phyloP scores from a whole-genome alignment of 2,797 vertebrate genomes.

The Pogonophryne albipinna region DNA sequence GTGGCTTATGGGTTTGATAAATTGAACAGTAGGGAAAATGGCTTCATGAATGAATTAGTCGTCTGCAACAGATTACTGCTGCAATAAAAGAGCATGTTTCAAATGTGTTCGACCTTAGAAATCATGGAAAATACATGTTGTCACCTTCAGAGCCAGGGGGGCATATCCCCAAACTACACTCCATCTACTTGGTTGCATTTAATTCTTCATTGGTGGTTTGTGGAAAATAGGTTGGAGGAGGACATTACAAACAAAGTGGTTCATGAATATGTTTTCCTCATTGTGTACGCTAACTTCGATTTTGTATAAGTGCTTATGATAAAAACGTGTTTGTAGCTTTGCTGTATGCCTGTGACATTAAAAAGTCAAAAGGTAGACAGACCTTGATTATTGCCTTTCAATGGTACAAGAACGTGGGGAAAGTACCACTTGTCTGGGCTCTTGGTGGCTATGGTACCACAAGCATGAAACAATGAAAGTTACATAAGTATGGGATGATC shows the following conservation, averaged over 20 bases:
- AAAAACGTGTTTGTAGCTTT: not conserved
- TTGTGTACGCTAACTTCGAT: not conserved
- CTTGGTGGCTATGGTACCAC: not conserved
- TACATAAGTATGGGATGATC: not conserved
- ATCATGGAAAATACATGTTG: constrained; percentile 46
- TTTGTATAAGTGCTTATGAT: not conserved
- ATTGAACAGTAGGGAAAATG: constrained; percentile 66
- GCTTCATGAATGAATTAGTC: constrained; percentile 80
- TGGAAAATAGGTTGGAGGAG: constrained; percentile 13
- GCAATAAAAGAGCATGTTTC: constrained; percentile 69
- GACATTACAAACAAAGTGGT: not conserved
- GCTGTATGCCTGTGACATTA: not conserved
- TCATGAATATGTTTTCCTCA: not conserved
- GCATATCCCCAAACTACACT: constrained; percentile 19
- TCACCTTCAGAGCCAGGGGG: constrained; percentile 54
- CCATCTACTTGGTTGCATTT: constrained; percentile 38
- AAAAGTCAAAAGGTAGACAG: not conserved
- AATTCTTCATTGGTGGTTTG: constrained; percentile 46
- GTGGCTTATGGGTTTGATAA: constrained; percentile 65
- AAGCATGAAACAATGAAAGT: not conserved
- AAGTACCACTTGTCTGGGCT: not conserved
- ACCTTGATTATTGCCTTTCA: constrained; percentile 22
- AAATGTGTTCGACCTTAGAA: constrained; percentile 51
- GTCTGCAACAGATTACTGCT: constrained; percentile 75
- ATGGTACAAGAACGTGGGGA: constrained; percentile 32